Evolutionary conservation across 1,140 invertebrate species (phyloP), one percentile per base, ranked within the genome.

Genomic region (Ips typographus): DNA sequence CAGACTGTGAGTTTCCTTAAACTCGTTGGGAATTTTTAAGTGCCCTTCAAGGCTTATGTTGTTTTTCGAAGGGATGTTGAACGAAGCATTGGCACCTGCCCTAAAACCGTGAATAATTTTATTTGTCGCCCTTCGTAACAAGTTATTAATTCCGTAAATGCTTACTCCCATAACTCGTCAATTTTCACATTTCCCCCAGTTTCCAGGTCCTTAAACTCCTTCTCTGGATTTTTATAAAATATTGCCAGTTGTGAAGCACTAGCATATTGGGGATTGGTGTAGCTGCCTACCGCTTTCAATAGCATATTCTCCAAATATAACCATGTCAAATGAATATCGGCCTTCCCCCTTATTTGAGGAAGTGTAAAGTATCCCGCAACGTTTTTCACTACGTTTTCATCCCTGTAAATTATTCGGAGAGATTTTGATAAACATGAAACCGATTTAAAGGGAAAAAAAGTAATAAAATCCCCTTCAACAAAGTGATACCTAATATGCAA

Each of bases 1-100:
- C 1, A 89, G 67, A 37, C 84, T 83, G 74, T 90, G 88, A 3
- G 85, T 88, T 37, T 86, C 82, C 66, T 87, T 83, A 1, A 86
- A 86, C 56, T 87, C 67, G 40, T 71, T 64, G 40, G 89, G 89
- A 1, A 90, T 76, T 59, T 84, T 84, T 1, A 87, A 76, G 69
- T 84, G 82, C 1, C 87, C 79, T 1, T 84, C 72, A 1, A 85
- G 79, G 60, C 83, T 84, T 1, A 86, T 73, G 39, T 84, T 83
- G 40, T 83, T 79, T 7, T 81, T 74, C 71, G 82, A 77, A 53
- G 79, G 77, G 4, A 84, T 74, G 2, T 82, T 81, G 38, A 86
- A 74, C 4, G 85, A 85, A 2, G 84, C 78, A 77, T 89, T 89
- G 1, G 82, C 82, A 22, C 82, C 85, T 66, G 86, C 84, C 72